phyloP scores from a whole-genome alignment of 2,888 invertebrate species.

The Eurois occulta region DNA sequence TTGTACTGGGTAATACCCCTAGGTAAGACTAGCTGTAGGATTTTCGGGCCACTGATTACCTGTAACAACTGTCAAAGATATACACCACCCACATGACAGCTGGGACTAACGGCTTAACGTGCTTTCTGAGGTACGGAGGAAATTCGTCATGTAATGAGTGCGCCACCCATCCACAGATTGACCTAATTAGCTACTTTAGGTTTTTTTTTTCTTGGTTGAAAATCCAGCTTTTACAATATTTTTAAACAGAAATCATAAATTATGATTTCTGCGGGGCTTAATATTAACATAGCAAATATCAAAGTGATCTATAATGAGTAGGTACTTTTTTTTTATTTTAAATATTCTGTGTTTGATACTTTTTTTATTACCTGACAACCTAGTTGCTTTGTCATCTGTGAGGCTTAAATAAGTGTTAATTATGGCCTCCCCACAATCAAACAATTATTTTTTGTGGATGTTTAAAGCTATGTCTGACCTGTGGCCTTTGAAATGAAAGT shows the following conservation, averaged over 20 bases:
- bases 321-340: background rate
- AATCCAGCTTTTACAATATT: background rate
- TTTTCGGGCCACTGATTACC: background rate
- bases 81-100: background rate
- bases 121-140: background rate
- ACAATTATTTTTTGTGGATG: background rate
- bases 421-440: background rate
- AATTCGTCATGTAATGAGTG: background rate
- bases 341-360: background rate
- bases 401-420: background rate
- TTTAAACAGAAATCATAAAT: background rate
- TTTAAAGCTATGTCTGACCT: background rate
- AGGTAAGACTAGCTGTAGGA: background rate
- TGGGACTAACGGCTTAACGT: background rate
- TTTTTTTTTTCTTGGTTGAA: background rate
- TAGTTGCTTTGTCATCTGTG: background rate
- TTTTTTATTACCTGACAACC: background rate
- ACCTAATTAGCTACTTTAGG: background rate
- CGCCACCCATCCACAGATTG: background rate
- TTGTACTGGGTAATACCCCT: background rate
- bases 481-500: background rate
- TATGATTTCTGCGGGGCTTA: background rate
- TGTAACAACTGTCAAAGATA: background rate
- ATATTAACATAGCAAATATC: background rate
- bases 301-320: background rate